A percentile compares a stretch with the other conserved stretches of the same genome.
phyloP scores from a whole-genome alignment of 2,797 vertebrate species.

The Streptopelia turtur region DNA sequence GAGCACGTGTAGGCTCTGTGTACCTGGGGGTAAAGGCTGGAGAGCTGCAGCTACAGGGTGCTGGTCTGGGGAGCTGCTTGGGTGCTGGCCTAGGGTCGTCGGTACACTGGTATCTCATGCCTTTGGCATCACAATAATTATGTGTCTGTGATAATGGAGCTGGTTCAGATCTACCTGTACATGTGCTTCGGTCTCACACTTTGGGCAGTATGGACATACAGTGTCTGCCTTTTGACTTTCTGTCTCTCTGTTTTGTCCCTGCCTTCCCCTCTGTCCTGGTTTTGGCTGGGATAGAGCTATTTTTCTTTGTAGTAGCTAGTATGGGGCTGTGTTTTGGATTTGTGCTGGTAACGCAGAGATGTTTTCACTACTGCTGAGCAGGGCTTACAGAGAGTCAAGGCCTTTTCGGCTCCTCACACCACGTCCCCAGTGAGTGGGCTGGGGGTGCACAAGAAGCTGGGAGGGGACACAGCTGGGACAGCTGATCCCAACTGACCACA shows the following conservation, averaged over 20 bases:
- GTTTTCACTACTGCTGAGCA: too few species aligned
- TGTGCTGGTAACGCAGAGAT: too few species aligned
- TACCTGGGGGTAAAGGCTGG: not conserved
- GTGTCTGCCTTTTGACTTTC: not conserved
- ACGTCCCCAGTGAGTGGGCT: too few species aligned
- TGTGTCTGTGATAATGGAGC: not conserved
- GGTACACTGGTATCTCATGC: not conserved
- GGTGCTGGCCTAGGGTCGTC: fast-evolving
- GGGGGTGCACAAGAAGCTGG: too few species aligned
- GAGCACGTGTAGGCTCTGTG: not conserved
- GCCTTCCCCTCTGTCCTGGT: not conserved
- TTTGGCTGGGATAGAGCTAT: too few species aligned
- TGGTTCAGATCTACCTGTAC: not conserved
- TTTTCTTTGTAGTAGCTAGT: too few species aligned
- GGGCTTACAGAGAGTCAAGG: too few species aligned
- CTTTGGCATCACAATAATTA: not conserved
- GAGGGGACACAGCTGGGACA: too few species aligned
- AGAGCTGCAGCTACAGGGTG: not conserved
- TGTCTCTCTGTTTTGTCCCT: not conserved
- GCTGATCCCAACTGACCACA: too few species aligned
- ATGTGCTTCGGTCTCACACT: not conserved
- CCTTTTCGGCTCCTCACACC: too few species aligned
- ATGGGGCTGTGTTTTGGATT: too few species aligned
- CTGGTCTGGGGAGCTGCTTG: not conserved
- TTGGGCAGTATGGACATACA: fast-evolving